These are phyloP conservation scores for Atta cephalotes DNA, from an alignment of 1,140 invertebrate genomes.

Conservation along the genomic window DNA sequence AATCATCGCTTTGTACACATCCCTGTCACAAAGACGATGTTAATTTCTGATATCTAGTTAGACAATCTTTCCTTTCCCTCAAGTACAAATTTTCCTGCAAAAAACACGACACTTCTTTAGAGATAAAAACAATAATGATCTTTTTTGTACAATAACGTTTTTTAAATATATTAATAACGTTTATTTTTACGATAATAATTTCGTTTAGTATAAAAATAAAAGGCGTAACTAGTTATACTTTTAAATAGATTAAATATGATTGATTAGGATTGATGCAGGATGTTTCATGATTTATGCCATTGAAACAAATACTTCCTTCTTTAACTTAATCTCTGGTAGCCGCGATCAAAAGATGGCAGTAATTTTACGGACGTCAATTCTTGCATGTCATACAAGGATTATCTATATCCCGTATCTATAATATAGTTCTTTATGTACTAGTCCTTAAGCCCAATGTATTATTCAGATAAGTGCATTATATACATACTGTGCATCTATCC, in stretches of 20 bases:
- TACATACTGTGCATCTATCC: slow-evolving; percentile 55
- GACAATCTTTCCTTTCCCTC: slow-evolving; percentile 18
- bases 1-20: slow-evolving; percentile 23
- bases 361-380: neutral
- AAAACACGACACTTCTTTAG: slow-evolving; percentile 9
- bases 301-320: neutral
- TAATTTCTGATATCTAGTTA: slow-evolving; percentile 48
- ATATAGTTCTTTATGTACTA: slow-evolving; percentile 27
- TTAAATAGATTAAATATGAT: neutral
- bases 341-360: neutral
- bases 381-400: slow-evolving; percentile 6
- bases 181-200: neutral
- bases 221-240: neutral
- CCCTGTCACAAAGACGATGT: slow-evolving; percentile 34
- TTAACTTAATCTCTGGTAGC: neutral
- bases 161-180: slow-evolving; percentile 2
- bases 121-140: slow-evolving; percentile 16
- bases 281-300: neutral
- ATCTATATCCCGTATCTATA: slow-evolving; percentile 10
- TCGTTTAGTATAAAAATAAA: neutral
- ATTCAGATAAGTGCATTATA: slow-evolving; percentile 58
- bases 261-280: neutral
- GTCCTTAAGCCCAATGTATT: slow-evolving; percentile 47
- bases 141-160: neutral
- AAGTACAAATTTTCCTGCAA: slow-evolving; percentile 19